Percentiles rank a stretch among this genome's conserved stretches.
phyloP scores from a whole-genome alignment of 2,888 invertebrate genomes.

The Cenopis cana region DNA sequence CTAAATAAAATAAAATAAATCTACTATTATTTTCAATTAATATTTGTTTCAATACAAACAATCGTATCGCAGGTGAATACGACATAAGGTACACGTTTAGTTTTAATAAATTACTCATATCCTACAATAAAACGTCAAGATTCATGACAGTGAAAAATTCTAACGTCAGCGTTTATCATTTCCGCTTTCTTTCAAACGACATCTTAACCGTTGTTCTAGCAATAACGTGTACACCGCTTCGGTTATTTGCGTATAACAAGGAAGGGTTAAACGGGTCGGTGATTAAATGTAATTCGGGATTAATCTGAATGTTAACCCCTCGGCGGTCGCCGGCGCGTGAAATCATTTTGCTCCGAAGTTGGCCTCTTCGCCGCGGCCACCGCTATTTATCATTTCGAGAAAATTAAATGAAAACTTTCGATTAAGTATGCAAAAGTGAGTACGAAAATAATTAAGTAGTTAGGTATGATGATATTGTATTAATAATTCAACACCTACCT shows the following conservation, averaged over 20 bases:
- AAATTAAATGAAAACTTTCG: conserved; percentile 35
- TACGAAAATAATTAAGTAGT: not conserved
- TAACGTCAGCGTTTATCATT: not conserved
- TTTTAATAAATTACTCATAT: too few relatives aligned
- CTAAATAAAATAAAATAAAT: too few relatives aligned
- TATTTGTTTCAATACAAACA: too few relatives aligned
- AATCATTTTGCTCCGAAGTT: conserved; percentile 82
- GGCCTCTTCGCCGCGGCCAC: conserved; percentile 67
- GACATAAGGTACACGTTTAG: too few relatives aligned
- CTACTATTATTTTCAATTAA: too few relatives aligned
- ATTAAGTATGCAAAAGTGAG: conserved; percentile 19
- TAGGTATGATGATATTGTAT: too few relatives aligned
- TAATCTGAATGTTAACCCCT: conserved; percentile 73
- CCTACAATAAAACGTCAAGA: not conserved
- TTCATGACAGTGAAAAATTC: not conserved
- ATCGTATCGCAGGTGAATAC: too few relatives aligned
- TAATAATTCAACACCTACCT: too few relatives aligned
- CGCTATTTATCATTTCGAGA: conserved; percentile 45
- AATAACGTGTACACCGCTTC: conserved; percentile 69
- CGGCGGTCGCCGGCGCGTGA: conserved; percentile 74
- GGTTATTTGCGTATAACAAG: conserved; percentile 71
- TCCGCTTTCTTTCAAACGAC: conserved; percentile 1
- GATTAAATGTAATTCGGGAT: conserved; percentile 76
- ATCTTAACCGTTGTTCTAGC: conserved; percentile 36
- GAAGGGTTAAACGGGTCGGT: conserved; percentile 71